Base-by-base conservation (phyloP, 2,797 vertebrate species). In the Peromyscus eremicus region DNA sequence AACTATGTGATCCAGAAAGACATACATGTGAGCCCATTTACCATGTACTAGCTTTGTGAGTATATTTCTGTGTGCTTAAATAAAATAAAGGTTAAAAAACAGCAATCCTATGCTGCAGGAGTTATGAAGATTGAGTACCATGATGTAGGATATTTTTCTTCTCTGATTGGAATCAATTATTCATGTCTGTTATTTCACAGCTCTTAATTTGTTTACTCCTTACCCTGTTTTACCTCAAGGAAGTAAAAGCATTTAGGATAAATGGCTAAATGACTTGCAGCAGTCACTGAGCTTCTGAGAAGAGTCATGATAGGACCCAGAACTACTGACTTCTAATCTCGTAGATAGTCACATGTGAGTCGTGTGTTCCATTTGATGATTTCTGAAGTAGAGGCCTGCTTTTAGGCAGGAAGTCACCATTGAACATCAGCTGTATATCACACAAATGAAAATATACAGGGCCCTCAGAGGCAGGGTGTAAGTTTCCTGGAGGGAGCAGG, bases 201-300 rank as follows among this genome's bases (percentile, higher is more conserved):
- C 3, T 25, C 4, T 95, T 93, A 75, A 32, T 13, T 40, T 62
- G 75, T 83, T 94, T 97, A 27, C 89, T 93, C 4, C 12, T 92
- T 60, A 83, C 16, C 23, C 14, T 80, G 40, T 89, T 95, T 73
- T 93, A 91, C 49, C 6, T 92, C 17, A 96, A 55, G 64, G 40
- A 87, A 84, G 5, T 89, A 86, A 96, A 79, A 40, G 76, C 60
- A 57, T 80, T 29, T 93, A 82, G 34, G 34, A 84, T 5, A 16
- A 84, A 5, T 55, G 57, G 7, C 52, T 91, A 71, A 86, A 75
- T 94, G 73, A 60, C 29, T 86, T 94, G 71, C 5, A 55, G 1
- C 4, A 46, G n/a, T 89, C 60, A 40, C 52, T 92, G 62, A 73
- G 10, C 5, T 94, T 94, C 46, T 92, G n/a, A 75, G 7, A 68